These are phyloP conservation scores for Oxytorus armatus DNA, from an alignment of 2,888 invertebrate genomes.

Conservation along the genomic window DNA sequence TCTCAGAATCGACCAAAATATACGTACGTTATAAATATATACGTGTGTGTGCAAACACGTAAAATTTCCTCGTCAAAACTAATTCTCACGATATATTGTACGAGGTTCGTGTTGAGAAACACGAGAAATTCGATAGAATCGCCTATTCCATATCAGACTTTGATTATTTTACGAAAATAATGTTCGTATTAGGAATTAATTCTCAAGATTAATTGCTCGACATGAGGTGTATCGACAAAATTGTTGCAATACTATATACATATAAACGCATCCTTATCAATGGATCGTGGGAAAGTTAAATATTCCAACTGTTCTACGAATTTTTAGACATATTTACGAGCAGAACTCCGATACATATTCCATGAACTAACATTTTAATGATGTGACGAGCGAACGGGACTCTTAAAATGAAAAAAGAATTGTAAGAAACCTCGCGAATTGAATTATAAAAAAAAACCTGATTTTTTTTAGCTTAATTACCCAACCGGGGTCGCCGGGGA, in stretches of 20 bases:
- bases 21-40: slow-evolving; percentile 8
- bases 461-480: slow-evolving; percentile 10
- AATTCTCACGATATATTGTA: slow-evolving; percentile 7
- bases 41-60: slow-evolving; percentile 15
- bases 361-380: slow-evolving; percentile 38
- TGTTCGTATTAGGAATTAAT: slow-evolving; percentile 28
- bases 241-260: not conserved
- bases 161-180: slow-evolving; percentile 1
- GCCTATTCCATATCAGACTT: not conserved
- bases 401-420: slow-evolving; percentile 50
- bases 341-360: slow-evolving; percentile 38
- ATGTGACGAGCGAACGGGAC: slow-evolving; percentile 11
- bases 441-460: slow-evolving; percentile 38
- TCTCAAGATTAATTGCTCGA: not conserved
- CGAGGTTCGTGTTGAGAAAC: not conserved
- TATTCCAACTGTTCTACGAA: slow-evolving; percentile 33
- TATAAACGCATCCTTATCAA: slow-evolving; percentile 6
- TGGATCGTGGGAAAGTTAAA: slow-evolving; percentile 12
- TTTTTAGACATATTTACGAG: not conserved
- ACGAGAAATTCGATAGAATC: slow-evolving; percentile 17
- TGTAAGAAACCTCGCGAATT: slow-evolving; percentile 21
- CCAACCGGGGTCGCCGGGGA: slow-evolving; percentile 26
- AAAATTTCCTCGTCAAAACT: slow-evolving; percentile 31
- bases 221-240: not conserved
- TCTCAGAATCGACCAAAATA: slow-evolving; percentile 43